These are phyloP conservation scores for Trichomalopsis sarcophagae DNA, from an alignment of 1,140 invertebrate genomes.

Conservation along the genomic window DNA sequence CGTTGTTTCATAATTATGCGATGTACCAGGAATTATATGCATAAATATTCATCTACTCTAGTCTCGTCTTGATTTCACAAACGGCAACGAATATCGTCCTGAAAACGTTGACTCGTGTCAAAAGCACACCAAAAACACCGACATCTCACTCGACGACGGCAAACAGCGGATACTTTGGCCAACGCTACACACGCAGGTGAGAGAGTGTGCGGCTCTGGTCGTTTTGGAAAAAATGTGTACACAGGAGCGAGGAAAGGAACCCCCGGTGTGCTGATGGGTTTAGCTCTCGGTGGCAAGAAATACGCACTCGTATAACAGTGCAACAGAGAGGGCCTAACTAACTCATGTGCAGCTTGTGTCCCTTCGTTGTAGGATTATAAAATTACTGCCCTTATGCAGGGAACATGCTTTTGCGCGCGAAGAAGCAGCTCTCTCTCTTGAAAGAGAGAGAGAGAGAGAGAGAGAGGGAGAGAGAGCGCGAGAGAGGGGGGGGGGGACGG, in stretches of 20 bases:
- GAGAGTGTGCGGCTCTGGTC: background rate
- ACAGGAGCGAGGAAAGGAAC: conserved; percentile 17
- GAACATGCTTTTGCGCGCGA: conserved; percentile 55
- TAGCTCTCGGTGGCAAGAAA: background rate
- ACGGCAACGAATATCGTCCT: no score
- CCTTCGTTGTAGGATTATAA: conserved; percentile 63
- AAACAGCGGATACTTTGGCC: background rate
- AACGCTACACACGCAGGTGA: background rate
- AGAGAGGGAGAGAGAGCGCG: background rate
- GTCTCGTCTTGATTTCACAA: no score
- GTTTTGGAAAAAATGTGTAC: conserved; percentile 20
- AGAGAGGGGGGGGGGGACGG: no score
- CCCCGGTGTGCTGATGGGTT: conserved; percentile 9
- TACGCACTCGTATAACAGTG: background rate
- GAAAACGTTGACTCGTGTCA: no score
- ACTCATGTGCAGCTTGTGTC: conserved; percentile 54
- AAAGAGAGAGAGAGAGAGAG: background rate
- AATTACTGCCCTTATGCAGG: conserved; percentile 67
- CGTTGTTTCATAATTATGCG: no score
- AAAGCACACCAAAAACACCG: no score
- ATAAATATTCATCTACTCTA: no score
- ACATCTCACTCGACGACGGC: no score
- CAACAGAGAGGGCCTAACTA: conserved; percentile 36
- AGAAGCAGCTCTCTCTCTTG: conserved; percentile 12
- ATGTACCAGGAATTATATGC: no score